Evolutionary conservation across 2,888 invertebrate genomes (phyloP).

Genomic region (Amiota communis): DNA sequence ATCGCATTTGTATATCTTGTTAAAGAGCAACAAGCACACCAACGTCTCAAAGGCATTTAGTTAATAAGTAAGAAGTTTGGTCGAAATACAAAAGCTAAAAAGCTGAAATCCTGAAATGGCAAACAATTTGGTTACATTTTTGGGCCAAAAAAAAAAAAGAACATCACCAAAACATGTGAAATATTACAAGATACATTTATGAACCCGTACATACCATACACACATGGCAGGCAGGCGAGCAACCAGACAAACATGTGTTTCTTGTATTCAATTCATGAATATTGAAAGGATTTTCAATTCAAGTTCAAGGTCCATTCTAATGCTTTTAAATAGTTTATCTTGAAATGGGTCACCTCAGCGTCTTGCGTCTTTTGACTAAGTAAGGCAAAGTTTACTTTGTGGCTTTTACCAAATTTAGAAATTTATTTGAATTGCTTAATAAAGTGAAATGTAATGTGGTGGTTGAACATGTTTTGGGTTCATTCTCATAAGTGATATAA

Average conservation of each 20-base stretch:
- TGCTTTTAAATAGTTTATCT: not conserved
- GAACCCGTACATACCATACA: too few species aligned
- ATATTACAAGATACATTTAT: constrained; percentile 17
- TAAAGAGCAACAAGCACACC: not conserved
- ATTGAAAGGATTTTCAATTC: constrained; percentile 8
- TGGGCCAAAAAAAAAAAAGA: not conserved
- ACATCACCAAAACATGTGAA: constrained; percentile 18
- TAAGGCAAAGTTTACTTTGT: not conserved
- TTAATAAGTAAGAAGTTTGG: constrained; percentile 32
- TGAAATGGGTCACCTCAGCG: too few species aligned
- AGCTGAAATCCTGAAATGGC: constrained; percentile 12
- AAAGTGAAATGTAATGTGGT: not conserved
- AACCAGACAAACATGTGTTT: not conserved
- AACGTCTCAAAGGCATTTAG: constrained; percentile 19
- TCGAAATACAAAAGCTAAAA: constrained; percentile 17
- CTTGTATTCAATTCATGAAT: constrained; percentile 12
- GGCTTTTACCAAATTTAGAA: constrained; percentile 13
- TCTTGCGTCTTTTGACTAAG: too few species aligned
- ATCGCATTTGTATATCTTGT: too few species aligned
- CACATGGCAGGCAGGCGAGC: too few species aligned
- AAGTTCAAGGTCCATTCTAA: constrained; percentile 24
- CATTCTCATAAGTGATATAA: too few species aligned
- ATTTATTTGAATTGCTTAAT: constrained; percentile 21
- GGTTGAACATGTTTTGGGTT: constrained; percentile 1
- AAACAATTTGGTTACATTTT: constrained; percentile 20